These are phyloP conservation scores for Tridacna crocea DNA, from an alignment of 2,888 invertebrate genomes.

Conservation along the genomic window DNA sequence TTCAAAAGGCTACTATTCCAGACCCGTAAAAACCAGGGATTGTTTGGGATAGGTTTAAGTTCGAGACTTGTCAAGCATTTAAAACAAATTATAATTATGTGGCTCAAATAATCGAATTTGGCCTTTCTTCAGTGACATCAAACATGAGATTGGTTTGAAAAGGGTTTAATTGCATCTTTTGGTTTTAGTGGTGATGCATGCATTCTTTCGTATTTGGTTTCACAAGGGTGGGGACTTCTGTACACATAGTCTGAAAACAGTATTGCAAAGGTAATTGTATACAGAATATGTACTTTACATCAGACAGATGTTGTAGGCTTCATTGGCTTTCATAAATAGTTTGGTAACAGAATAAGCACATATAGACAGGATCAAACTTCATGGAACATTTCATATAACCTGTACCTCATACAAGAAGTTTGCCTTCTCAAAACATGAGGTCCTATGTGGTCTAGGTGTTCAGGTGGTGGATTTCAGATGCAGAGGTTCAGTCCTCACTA, in stretches of 20 bases:
- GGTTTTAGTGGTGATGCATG: too few species aligned
- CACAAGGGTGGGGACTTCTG: neutral
- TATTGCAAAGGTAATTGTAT: neutral
- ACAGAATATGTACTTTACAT: neutral
- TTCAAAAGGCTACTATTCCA: too few species aligned
- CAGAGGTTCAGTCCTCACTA: too few species aligned
- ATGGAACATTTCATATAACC: neutral
- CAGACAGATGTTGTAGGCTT: neutral
- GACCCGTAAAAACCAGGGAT: too few species aligned
- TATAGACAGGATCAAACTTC: neutral
- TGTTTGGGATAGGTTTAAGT: too few species aligned
- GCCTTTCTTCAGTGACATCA: neutral
- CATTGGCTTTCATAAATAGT: neutral
- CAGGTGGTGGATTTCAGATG: too few species aligned
- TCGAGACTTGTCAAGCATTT: too few species aligned
- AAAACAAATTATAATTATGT: too few species aligned
- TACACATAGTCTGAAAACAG: neutral
- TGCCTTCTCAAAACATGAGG: too few species aligned
- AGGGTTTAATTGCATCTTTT: neutral
- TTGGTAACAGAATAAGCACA: neutral
- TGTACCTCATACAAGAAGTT: too few species aligned
- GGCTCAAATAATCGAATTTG: too few species aligned
- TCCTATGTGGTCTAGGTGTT: too few species aligned
- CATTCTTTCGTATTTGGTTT: neutral
- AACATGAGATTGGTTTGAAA: neutral